These are phyloP conservation scores for Abrostola triplasia DNA, from an alignment of 2,888 invertebrate species.

Conservation along the genomic window DNA sequence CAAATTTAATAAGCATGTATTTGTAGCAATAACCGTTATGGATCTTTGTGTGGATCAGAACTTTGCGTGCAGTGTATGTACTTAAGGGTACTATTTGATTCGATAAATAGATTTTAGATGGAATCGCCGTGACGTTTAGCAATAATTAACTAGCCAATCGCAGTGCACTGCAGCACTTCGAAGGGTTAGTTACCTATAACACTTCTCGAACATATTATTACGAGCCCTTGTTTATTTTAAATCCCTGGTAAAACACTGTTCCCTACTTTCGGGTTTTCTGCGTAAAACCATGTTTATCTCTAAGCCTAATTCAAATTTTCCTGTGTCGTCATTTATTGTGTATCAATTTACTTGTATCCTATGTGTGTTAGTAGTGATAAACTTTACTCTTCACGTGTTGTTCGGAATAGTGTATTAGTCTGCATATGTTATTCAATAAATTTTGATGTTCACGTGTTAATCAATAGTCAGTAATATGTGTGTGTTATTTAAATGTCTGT, in stretches of 20 bases:
- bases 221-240: neutral
- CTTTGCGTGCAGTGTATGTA: neutral
- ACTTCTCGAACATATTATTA: neutral
- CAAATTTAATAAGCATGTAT: neutral
- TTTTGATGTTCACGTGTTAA: no score
- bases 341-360: no score
- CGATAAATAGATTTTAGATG: neutral
- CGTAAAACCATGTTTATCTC: neutral
- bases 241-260: neutral
- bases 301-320: neutral
- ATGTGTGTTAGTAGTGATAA: no score
- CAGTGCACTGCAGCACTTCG: neutral
- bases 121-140: neutral
- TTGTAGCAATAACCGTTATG: neutral
- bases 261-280: neutral
- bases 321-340: neutral
- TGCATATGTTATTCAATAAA: no score
- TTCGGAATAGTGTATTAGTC: no score
- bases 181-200: neutral
- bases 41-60: neutral
- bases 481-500: no score
- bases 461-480: no score
- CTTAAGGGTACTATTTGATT: neutral
- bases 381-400: no score
- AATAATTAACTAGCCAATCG: slow-evolving; percentile 2